Evolutionary conservation across 2,888 invertebrate genomes (phyloP).

Genomic region (Falcaria lacertinaria): DNA sequence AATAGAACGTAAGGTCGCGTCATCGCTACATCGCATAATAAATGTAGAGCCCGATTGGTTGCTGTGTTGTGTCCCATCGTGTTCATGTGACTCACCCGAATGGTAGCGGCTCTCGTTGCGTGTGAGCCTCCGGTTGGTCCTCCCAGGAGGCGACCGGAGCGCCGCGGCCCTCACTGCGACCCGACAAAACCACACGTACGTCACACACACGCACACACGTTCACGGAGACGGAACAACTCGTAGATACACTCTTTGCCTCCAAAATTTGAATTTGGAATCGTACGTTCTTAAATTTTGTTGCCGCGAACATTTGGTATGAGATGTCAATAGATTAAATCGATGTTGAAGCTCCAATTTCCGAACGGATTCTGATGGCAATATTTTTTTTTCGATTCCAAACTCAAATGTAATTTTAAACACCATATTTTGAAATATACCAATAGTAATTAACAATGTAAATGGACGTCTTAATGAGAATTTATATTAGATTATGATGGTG

Average conservation of each 20-base stretch:
- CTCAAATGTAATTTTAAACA: slow-evolving; percentile 29
- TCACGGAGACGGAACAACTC: slow-evolving; percentile 19
- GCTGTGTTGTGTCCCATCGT: slow-evolving; percentile 23
- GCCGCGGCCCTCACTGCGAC: slow-evolving; percentile 76
- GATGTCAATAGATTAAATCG: not conserved
- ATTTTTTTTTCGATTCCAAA: slow-evolving; percentile 33
- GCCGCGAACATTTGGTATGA: not conserved
- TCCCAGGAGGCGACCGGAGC: slow-evolving; percentile 80
- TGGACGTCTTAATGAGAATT: too few relatives aligned
- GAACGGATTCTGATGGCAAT: not conserved
- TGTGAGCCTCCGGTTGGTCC: slow-evolving; percentile 93
- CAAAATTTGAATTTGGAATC: slow-evolving; percentile 35
- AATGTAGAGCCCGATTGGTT: slow-evolving; percentile 5
- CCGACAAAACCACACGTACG: slow-evolving; percentile 74
- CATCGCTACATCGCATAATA: too few relatives aligned
- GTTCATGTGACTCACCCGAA: slow-evolving; percentile 87
- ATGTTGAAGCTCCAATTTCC: not conserved
- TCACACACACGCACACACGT: slow-evolving; percentile 36
- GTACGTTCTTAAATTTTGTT: slow-evolving; percentile 11
- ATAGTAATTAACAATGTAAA: too few relatives aligned
- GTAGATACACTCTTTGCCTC: slow-evolving; percentile 1
- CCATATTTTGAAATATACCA: too few relatives aligned
- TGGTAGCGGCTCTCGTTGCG: slow-evolving; percentile 97
- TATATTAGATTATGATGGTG: slow-evolving; percentile 3
- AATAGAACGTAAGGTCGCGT: too few relatives aligned